A percentile compares a stretch with the other conserved stretches of the same genome.
Evolutionary conservation across 1,140 invertebrate genomes (phyloP).

Genomic region (Oppia nitens): DNA sequence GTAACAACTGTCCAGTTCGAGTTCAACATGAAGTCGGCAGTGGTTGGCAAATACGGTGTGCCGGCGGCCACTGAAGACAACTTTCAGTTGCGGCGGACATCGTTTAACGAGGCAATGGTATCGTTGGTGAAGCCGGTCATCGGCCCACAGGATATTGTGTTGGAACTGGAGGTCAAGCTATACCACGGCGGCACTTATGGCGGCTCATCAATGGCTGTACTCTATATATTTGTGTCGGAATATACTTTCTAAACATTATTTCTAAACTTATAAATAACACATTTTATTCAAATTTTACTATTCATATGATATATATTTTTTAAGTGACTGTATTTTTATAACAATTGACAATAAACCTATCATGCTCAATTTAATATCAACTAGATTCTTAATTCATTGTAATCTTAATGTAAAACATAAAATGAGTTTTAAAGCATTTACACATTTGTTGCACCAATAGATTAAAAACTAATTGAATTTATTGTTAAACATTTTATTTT

Average conservation of each 20-base stretch:
- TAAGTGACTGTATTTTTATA: no score
- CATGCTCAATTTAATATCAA: no score
- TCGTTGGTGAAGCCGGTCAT: slow-evolving; percentile 47
- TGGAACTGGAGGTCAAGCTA: slow-evolving; percentile 70
- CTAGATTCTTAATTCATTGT: no score
- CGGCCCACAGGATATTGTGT: slow-evolving; percentile 73
- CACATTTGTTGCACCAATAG: no score
- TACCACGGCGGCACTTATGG: slow-evolving; percentile 28
- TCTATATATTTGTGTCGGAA: slow-evolving; percentile 8
- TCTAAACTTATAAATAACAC: no score
- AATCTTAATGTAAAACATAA: no score
- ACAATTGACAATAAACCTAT: no score
- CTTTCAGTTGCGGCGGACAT: slow-evolving; percentile 38
- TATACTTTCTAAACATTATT: background rate
- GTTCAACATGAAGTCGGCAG: slow-evolving; percentile 45
- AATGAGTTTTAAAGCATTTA: no score
- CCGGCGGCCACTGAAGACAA: slow-evolving; percentile 40
- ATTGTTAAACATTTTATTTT: no score
- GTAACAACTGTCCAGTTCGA: slow-evolving; percentile 52
- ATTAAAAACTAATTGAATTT: no score
- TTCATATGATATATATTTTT: no score
- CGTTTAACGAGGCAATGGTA: slow-evolving; percentile 50
- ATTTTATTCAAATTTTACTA: no score
- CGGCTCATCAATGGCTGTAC: background rate
- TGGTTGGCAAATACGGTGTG: slow-evolving; percentile 39